phyloP scores from a whole-genome alignment of 1,140 invertebrate genomes.

The Rhyacophila brunnea region DNA sequence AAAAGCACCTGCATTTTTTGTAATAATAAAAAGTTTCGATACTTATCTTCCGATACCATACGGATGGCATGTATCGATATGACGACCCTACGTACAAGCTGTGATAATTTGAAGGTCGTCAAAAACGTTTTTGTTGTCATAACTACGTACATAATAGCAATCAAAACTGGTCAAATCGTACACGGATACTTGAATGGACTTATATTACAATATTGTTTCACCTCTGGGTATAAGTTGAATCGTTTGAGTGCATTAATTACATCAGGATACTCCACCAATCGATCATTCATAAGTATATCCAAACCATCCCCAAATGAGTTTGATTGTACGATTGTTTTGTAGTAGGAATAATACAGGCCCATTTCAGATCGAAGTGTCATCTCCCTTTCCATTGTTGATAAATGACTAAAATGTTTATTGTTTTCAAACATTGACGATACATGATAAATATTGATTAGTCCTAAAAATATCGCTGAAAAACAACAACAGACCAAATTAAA shows the following conservation, averaged over 20 bases:
- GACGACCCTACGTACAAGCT: too few relatives aligned
- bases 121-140: too few relatives aligned
- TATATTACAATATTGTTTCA: too few relatives aligned
- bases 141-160: too few relatives aligned
- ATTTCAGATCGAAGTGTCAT: slow-evolving; percentile 81
- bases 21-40: too few relatives aligned
- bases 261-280: slow-evolving; percentile 76
- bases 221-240: slow-evolving; percentile 84
- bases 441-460: slow-evolving; percentile 61
- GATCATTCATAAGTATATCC: slow-evolving; percentile 66
- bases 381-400: slow-evolving; percentile 78
- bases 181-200: too few relatives aligned
- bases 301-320: slow-evolving; percentile 64
- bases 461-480: slow-evolving; percentile 39
- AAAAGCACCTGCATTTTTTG: too few relatives aligned
- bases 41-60: too few relatives aligned
- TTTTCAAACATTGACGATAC: slow-evolving; percentile 77
- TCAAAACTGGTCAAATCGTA: too few relatives aligned
- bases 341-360: slow-evolving; percentile 88
- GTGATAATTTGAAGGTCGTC: too few relatives aligned
- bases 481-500: too few relatives aligned
- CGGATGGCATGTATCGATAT: too few relatives aligned
- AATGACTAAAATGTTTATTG: slow-evolving; percentile 77
- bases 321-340: slow-evolving; percentile 74
- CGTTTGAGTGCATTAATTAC: slow-evolving; percentile 77